Percentiles rank a stretch among this genome's conserved stretches.
Evolutionary conservation across 23 tunicate species (phyloP).

Genomic region (Halocynthia aurantium): DNA sequence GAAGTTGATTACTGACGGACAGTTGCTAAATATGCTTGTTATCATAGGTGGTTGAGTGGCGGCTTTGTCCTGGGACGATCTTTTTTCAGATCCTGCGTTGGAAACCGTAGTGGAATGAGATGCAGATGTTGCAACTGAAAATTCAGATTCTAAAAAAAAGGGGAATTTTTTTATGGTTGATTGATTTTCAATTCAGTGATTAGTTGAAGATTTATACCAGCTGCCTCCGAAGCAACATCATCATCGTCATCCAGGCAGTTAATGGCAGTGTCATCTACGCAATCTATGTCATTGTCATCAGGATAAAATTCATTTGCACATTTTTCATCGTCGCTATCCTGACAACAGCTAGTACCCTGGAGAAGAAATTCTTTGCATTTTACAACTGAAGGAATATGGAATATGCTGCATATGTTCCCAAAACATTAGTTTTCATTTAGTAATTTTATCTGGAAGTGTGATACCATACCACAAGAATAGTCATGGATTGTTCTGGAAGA

Average conservation of each 20-base stretch:
- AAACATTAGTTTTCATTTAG: too few relatives aligned
- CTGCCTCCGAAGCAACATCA: constrained; percentile 14
- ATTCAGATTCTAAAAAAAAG: constrained; percentile 10
- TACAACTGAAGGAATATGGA: too few relatives aligned
- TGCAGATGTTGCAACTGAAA: constrained; percentile 11
- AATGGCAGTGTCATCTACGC: constrained; percentile 33
- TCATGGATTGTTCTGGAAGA: too few relatives aligned
- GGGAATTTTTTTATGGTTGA: not conserved
- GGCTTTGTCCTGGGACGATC: not conserved
- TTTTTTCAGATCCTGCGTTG: not conserved
- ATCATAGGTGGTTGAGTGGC: constrained; percentile 40
- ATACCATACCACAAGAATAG: too few relatives aligned
- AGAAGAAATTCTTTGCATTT: too few relatives aligned
- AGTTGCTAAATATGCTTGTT: constrained; percentile 70
- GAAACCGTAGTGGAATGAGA: constrained; percentile 6
- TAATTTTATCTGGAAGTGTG: too few relatives aligned
- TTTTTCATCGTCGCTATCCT: constrained; percentile 12
- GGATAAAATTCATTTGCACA: constrained; percentile 2
- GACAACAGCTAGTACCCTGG: not conserved
- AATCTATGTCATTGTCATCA: constrained; percentile 41
- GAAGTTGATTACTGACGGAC: constrained; percentile 79
- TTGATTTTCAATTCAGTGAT: not conserved
- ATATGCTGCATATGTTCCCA: too few relatives aligned
- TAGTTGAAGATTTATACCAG: not conserved
- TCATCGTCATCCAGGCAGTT: constrained; percentile 36